Base-by-base conservation (phyloP, 2,888 invertebrate genomes). In the Mesorhabditis belari region DNA sequence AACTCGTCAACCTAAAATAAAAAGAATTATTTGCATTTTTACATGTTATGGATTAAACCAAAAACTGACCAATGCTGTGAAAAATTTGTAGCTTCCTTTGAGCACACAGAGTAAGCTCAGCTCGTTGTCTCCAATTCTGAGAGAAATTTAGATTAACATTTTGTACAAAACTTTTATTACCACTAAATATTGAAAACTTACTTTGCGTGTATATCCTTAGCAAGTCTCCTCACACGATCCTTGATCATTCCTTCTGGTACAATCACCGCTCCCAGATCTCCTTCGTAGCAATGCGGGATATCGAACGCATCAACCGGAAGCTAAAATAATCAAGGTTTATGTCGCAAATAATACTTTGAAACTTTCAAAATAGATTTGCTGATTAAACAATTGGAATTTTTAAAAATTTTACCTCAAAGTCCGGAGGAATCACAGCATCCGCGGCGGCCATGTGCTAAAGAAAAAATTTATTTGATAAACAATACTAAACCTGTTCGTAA, bases 41-140 rank as follows among this genome's bases (percentile, higher is more conserved):
- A 9, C 54, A 54, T 17, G 19, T 9, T 25, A 24, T 24, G 12
- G 12, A 26, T 54, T 23, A 6, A 9, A 54, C 2, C 5, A 25
- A 25, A 52, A 54, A 64, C 63, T 26, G 9, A 69, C 73, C 44
- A 79, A 57, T 4, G 71, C 67, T 4, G 85, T 82, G 78, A 85
- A 86, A 76, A 86, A 86, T 62, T 85, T 83, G 63, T 79, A 81
- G 19, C 85, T 85, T 44, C 86, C 86, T 69, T 86, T 86, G 49
- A 86, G 80, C 2, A 86, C 85, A 77, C 86, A 86, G 24, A 86
- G 76, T 2, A 83, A 83, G 2, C 83, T 81, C 49, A 84, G 73
- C 3, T 81, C 82, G 63, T 84, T 66, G 64, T 80, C 69, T 28
- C 78, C 78, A 44, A 78, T 73, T n/a, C 55, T 35, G n/a, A n/a